These are phyloP conservation scores for Burhinus bistriatus DNA, from an alignment of 2,113 vertebrate genomes.

Conservation along the genomic window DNA sequence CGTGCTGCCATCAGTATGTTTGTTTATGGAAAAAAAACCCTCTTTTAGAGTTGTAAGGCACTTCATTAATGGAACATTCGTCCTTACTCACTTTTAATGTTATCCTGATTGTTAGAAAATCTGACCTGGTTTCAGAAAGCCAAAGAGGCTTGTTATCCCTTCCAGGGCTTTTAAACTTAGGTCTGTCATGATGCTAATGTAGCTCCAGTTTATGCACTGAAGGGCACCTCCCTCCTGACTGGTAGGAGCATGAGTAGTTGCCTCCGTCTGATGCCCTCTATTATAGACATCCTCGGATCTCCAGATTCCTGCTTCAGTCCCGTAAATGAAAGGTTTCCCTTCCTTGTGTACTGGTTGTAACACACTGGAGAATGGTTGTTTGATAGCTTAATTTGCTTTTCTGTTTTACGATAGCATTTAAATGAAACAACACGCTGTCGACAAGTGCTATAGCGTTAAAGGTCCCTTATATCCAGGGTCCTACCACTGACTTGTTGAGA, in stretches of 20 bases:
- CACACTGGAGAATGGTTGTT: neutral
- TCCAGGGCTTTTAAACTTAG: neutral
- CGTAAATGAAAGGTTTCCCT: neutral
- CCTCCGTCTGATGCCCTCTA: neutral
- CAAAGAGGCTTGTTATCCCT: neutral
- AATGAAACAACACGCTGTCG: constrained; percentile 18
- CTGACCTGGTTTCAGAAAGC: neutral
- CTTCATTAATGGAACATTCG: neutral
- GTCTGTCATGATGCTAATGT: rapidly evolving
- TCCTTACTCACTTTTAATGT: neutral
- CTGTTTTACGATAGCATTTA: constrained; percentile 9
- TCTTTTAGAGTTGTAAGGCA: neutral
- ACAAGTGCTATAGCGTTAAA: neutral
- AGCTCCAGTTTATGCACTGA: neutral
- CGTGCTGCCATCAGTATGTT: neutral
- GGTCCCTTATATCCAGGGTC: neutral
- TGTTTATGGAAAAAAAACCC: neutral
- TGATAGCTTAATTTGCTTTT: constrained; percentile 27
- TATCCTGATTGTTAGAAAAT: neutral
- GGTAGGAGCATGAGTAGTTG: neutral
- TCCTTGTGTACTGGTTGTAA: neutral
- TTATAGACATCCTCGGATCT: neutral
- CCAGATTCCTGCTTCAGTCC: neutral
- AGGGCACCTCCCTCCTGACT: neutral
- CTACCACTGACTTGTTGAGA: neutral